Evolutionary conservation across 2,113 vertebrate species (phyloP).

Genomic region (Ophthalmolycus amberensis): DNA sequence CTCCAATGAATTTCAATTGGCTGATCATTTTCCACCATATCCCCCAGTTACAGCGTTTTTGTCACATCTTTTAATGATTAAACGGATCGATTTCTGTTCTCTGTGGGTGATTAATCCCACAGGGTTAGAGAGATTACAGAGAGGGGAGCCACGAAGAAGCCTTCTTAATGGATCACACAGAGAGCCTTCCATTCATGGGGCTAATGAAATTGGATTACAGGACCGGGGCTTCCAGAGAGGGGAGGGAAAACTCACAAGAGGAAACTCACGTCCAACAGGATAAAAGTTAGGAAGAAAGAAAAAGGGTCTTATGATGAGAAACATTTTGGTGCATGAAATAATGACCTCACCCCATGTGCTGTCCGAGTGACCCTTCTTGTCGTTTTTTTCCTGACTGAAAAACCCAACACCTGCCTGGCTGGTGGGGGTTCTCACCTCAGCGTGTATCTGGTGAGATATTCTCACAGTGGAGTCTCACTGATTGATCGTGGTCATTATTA

Average conservation of each 20-base stretch:
- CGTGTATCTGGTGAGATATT: slow-evolving; percentile 50
- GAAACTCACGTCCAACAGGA: slow-evolving; percentile 25
- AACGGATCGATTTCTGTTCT: slow-evolving; percentile 80
- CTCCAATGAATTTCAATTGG: slow-evolving; percentile 71
- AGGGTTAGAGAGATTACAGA: slow-evolving; percentile 77
- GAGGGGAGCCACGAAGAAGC: slow-evolving; percentile 53
- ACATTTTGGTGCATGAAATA: slow-evolving; percentile 13
- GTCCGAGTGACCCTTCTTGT: slow-evolving; percentile 13
- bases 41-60: slow-evolving; percentile 67
- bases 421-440: slow-evolving; percentile 48
- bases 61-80: slow-evolving; percentile 78
- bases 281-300: slow-evolving; percentile 7
- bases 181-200: slow-evolving; percentile 70
- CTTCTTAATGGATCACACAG: slow-evolving; percentile 76
- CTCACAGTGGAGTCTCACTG: slow-evolving; percentile 52
- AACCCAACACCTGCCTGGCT: slow-evolving; percentile 57
- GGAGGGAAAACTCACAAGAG: slow-evolving; percentile 54
- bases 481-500: slow-evolving; percentile 72
- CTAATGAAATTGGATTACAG: slow-evolving; percentile 79
- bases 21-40: slow-evolving; percentile 76
- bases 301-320: slow-evolving; percentile 31
- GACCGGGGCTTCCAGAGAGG: slow-evolving; percentile 40
- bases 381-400: slow-evolving; percentile 28
- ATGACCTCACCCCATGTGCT: slow-evolving; percentile 32
- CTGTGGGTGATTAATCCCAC: slow-evolving; percentile 79